Base-by-base conservation (phyloP, 2,797 vertebrate genomes). In the Chromobotia macracanthus region DNA sequence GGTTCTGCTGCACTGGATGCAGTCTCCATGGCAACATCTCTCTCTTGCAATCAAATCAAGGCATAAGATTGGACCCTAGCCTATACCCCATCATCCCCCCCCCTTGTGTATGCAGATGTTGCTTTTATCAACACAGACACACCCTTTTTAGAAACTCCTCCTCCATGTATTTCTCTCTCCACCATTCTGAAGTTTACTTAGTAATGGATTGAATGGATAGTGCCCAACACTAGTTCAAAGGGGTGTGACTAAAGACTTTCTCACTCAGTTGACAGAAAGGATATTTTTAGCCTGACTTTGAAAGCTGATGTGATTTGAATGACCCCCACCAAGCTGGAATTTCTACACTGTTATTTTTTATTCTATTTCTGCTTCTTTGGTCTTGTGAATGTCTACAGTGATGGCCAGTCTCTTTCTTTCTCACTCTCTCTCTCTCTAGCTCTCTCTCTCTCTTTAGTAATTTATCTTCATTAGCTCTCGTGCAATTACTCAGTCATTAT, bases 11-110 rank as follows among this genome's bases (percentile, higher is more conserved):
- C 77, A 79, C 77, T 84, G 77, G 82, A 86, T 85, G 83, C 81
- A 86, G 83, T 89, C 85, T 84, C 83, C 35, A 73, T 85, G 77
- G 84, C 77, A 71, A 60, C 87, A 72, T 80, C 12, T 60, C 81
- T 81, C 74, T 82, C 74, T 12, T 21, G 76, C 85, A 83, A 82
- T 84, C 81, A 75, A 80, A 84, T 84, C 70, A 80, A 60, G 31
- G 73, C 58, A 61, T 84, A 44, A 53, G 23, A 71, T 55, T 25
- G 55, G 44, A 69, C 85, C 80, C 67, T 38, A 48, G n/a, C n/a
- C n/a, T n/a, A n/a, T n/a, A n/a, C n/a, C 85, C 85, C 75, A 61
- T n/a, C n/a, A n/a, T n/a, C n/a, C 71, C 70, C 15, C 23, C 60
- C 51, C 11, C 60, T 44, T 25, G 38, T 23, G 19, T 15, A 63